Percentiles rank a stretch among this genome's conserved stretches.
phyloP scores from a whole-genome alignment of 1,140 invertebrate genomes.

The Thrips palmi region DNA sequence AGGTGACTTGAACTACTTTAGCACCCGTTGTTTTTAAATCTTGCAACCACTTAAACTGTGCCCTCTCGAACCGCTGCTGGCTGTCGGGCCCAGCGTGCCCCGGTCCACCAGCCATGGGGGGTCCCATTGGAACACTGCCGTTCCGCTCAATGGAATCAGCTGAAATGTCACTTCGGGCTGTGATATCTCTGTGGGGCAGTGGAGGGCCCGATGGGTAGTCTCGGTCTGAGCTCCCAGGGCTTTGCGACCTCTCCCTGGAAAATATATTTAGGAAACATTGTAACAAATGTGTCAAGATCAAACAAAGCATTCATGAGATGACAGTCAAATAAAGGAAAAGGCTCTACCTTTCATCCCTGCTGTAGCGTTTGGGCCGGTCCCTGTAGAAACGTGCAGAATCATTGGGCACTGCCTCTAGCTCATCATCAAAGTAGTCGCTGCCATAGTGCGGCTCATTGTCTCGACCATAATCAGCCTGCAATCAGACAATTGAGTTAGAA shows the following conservation, averaged over 20 bases:
- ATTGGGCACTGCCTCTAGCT: slow-evolving; percentile 26
- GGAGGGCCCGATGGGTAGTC: slow-evolving; percentile 14
- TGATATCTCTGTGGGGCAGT: slow-evolving; percentile 22
- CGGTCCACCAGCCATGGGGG: slow-evolving; percentile 9
- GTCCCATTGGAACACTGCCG: slow-evolving; percentile 24
- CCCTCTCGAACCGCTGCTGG: slow-evolving; percentile 26
- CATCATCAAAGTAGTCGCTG: slow-evolving; percentile 34
- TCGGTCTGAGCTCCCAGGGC: slow-evolving; percentile 19
- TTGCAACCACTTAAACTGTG: slow-evolving; percentile 41
- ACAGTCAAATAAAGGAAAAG: neutral
- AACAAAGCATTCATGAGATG: neutral
- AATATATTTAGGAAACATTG: neutral
- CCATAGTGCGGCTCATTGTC: slow-evolving; percentile 33
- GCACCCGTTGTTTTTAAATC: slow-evolving; percentile 52
- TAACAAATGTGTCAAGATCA: neutral
- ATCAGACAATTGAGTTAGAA: slow-evolving; percentile 6
- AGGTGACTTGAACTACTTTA: slow-evolving; percentile 82
- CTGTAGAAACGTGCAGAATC: slow-evolving; percentile 25
- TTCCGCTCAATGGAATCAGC: slow-evolving; percentile 54
- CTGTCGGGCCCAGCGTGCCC: too few species aligned
- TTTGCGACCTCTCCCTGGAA: slow-evolving; percentile 18
- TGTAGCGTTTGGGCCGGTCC: slow-evolving; percentile 27
- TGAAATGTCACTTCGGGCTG: slow-evolving; percentile 50
- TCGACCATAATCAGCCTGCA: slow-evolving; percentile 25
- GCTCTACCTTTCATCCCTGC: slow-evolving; percentile 25